These are phyloP conservation scores for Myiopsitta monachus DNA, from an alignment of 2,113 vertebrate genomes.

Conservation along the genomic window DNA sequence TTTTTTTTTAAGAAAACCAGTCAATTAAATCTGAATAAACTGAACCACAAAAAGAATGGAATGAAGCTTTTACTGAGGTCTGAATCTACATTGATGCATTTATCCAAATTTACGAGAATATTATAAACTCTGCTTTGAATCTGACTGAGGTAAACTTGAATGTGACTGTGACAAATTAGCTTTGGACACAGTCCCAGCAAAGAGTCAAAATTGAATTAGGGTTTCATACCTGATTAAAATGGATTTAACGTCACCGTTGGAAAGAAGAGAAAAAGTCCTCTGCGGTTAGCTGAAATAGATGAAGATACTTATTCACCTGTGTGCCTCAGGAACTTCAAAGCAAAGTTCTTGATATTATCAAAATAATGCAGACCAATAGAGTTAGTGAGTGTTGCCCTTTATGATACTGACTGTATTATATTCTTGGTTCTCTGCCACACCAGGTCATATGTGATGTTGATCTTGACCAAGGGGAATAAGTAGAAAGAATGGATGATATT, in stretches of 20 bases:
- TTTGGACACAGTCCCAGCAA: conserved; percentile 36
- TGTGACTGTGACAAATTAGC: conserved; percentile 18
- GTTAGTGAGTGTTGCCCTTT: background rate
- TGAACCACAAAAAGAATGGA: background rate
- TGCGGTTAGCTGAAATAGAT: background rate
- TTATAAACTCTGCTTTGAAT: conserved; percentile 18
- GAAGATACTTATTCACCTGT: background rate
- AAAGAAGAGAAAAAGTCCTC: background rate
- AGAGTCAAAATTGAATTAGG: conserved; percentile 31
- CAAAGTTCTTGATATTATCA: background rate
- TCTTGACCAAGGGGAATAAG: background rate
- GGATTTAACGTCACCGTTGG: conserved; percentile 21
- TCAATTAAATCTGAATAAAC: background rate
- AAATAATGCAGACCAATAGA: background rate
- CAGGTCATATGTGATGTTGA: background rate
- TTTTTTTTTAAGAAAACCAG: background rate
- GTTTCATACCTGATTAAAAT: conserved; percentile 40
- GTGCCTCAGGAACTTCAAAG: background rate
- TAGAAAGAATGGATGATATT: conserved; percentile 6
- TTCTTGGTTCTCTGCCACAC: background rate
- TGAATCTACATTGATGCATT: background rate
- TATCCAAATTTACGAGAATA: conserved; percentile 3
- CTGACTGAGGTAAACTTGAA: background rate
- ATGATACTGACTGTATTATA: background rate
- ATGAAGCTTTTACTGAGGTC: background rate